A percentile compares a stretch with the other conserved stretches of the same genome.
phyloP scores from a whole-genome alignment of 2,888 invertebrate genomes.

The Agrochola litura region DNA sequence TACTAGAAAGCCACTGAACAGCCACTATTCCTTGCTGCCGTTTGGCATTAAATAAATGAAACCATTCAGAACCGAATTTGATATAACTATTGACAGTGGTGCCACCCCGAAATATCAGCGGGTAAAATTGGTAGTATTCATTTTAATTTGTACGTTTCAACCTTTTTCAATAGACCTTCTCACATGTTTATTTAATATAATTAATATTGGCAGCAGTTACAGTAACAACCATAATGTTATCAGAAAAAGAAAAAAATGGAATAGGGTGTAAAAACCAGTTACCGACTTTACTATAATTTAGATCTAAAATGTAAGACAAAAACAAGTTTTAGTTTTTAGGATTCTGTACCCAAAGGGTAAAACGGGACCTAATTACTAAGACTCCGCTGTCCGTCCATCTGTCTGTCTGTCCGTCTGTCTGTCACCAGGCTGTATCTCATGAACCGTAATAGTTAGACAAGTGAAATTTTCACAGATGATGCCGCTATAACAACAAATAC shows the following conservation, averaged over 20 bases:
- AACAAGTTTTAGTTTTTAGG: background rate
- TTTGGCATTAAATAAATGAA: background rate
- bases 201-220: background rate
- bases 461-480: too few relatives aligned
- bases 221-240: too few relatives aligned
- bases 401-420: too few relatives aligned
- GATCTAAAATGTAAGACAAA: background rate
- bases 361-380: too few relatives aligned
- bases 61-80: background rate
- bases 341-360: too few relatives aligned
- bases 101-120: constrained; percentile 28
- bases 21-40: background rate
- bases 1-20: background rate
- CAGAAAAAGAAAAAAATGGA: background rate
- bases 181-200: background rate
- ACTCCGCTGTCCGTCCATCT: too few relatives aligned
- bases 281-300: background rate
- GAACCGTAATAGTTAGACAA: too few relatives aligned
- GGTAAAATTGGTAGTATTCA: background rate
- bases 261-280: constrained; percentile 27
- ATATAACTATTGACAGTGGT: constrained; percentile 9
- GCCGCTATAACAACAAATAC: too few relatives aligned
- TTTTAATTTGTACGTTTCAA: background rate
- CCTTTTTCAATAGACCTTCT: background rate
- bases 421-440: too few relatives aligned